Conservation (phyloP, 2,888 invertebrate species). For the Uropetala carovei region DNA sequence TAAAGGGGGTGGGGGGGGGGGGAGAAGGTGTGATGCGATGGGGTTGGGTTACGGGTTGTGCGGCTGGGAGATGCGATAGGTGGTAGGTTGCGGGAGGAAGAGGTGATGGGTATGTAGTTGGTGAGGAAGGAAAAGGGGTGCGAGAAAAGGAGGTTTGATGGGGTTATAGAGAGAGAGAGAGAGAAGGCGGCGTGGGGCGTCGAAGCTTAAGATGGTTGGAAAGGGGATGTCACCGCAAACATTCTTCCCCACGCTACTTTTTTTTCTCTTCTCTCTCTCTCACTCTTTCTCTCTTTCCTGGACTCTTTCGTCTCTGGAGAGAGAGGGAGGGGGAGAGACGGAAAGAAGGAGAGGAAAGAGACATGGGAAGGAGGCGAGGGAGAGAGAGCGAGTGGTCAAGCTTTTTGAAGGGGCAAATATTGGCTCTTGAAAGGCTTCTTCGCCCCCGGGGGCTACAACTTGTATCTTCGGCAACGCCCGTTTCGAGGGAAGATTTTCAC, state of each 20-base stretch:
- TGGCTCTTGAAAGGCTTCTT: constrained; percentile 57
- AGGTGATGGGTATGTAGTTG: background rate
- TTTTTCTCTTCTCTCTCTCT: too few relatives aligned
- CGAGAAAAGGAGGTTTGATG: too few relatives aligned
- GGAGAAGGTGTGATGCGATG: background rate
- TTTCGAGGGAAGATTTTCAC: background rate
- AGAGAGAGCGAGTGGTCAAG: constrained; percentile 9
- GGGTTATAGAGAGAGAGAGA: too few relatives aligned
- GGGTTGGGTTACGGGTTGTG: background rate
- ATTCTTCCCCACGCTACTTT: background rate
- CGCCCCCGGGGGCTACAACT: constrained; percentile 11
- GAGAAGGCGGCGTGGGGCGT: background rate
- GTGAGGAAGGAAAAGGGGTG: background rate
- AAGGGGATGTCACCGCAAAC: constrained; percentile 1
- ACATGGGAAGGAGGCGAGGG: too few relatives aligned
- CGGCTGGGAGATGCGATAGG: background rate
- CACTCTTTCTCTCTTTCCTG: background rate
- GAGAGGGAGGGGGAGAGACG: background rate
- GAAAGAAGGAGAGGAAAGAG: too few relatives aligned
- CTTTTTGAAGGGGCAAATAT: constrained; percentile 32
- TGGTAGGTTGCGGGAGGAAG: background rate
- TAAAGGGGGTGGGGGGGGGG: background rate
- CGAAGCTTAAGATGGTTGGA: background rate
- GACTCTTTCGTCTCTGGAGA: background rate
- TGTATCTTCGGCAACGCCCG: background rate